Evolutionary conservation across 2,113 vertebrate genomes (phyloP), one percentile per base, ranked within the genome.

Genomic region (Microcebus tavaratra): DNA sequence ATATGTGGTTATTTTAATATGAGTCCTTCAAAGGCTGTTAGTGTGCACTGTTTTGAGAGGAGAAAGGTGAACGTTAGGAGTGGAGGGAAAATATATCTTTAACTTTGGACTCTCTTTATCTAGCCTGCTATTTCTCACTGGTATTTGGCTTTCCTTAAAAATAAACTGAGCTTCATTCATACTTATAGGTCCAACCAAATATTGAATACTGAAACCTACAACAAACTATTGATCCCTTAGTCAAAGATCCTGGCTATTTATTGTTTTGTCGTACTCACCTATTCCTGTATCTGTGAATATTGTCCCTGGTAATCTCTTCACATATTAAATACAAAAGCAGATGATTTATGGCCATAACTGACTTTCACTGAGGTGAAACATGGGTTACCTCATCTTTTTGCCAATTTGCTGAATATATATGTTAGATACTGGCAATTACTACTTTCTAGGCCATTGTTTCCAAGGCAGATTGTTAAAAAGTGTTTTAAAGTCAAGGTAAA

Each of bases 381-480:
- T 75, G 61, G 25, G 4, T 72, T 84, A 31, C 12, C 73, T 70
- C 36, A 50, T 88, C 29, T 90, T 67, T 87, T 70, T 90, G 27
- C 29, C 73, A 48, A 9, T 79, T 86, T 94, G 50, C 39, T 81
- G 55, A 90, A 90, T 90, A 36, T 90, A 36, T 86, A 36, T 93
- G 39, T 78, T 79, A 85, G 36, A 53, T 67, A 76, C 67, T 72
- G 34, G 48, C 91, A 89, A 57, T 89, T 79, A 78, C 42, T 95
- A 29, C 15, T 95, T 95, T 96, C 61, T 70, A 36, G 79, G 72
- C 45, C n/a, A 50, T 79, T 94, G 50, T 82, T 90, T 89, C 75
- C 80, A 95, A 96, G 48, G n/a, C 23, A 42, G 80, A 73, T 57
- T 78, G 8, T 90, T 95, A 31, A 97, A 93, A 73, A 59, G 63